These are phyloP conservation scores for Gortyna flavago DNA, from an alignment of 2,888 invertebrate species.

Conservation along the genomic window DNA sequence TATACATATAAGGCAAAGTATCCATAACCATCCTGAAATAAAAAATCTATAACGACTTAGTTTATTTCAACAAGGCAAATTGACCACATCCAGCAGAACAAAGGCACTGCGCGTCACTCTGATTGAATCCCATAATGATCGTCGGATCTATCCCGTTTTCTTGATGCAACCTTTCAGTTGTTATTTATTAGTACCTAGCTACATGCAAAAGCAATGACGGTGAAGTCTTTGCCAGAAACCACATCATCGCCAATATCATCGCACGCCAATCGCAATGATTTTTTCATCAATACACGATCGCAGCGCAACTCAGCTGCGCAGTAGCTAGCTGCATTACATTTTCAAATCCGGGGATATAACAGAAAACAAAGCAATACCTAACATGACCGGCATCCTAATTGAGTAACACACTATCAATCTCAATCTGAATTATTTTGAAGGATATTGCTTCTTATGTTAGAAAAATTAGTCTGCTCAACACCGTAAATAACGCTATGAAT, in stretches of 20 bases:
- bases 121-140: too few species aligned
- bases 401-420: neutral
- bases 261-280: too few species aligned
- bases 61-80: neutral
- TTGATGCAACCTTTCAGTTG: neutral
- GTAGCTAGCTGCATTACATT: neutral
- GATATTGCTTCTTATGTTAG: neutral
- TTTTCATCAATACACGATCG: neutral
- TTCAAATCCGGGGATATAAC: neutral
- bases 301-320: neutral
- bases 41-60: neutral
- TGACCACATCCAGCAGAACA: neutral
- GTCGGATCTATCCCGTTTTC: neutral
- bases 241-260: too few species aligned
- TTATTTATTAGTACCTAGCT: too few species aligned
- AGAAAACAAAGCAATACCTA: slow-evolving; percentile 7
- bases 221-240: too few species aligned
- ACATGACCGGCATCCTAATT: neutral
- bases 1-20: neutral
- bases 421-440: neutral
- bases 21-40: neutral
- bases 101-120: neutral
- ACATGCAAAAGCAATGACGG: too few species aligned
- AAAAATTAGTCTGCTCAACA: neutral
- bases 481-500: neutral